Evolutionary conservation across 2,113 vertebrate species (phyloP).

Genomic region (Odocoileus hemionus): DNA sequence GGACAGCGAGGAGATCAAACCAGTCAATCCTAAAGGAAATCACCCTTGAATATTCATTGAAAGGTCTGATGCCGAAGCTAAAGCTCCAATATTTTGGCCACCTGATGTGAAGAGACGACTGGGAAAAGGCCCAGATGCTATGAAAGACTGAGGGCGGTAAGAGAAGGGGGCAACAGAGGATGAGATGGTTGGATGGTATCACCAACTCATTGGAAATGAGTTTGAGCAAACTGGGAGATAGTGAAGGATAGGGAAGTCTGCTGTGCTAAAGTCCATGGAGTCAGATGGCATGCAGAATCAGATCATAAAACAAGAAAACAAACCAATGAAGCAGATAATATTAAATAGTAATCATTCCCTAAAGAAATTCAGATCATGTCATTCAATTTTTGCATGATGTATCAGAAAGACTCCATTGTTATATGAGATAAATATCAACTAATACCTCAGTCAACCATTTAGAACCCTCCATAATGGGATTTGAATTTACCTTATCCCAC

Average conservation of each 20-base stretch:
- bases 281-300: neutral
- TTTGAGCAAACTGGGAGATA: neutral
- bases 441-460: neutral
- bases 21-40: neutral
- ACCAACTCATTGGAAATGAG: neutral
- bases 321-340: neutral
- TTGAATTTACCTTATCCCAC: neutral
- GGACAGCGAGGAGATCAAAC: neutral
- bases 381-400: neutral
- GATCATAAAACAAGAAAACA: neutral
- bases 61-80: neutral
- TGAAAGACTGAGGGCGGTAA: neutral
- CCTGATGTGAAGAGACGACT: neutral
- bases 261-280: neutral
- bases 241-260: neutral
- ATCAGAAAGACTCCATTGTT: neutral
- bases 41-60: neutral
- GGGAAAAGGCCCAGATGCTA: neutral
- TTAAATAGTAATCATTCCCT: neutral
- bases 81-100: neutral
- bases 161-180: neutral
- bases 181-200: neutral
- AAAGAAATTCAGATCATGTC: neutral
- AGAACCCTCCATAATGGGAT: neutral
- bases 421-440: neutral